Evolutionary conservation across 2,113 vertebrate genomes (phyloP).

Genomic region (Ammospiza nelsoni): DNA sequence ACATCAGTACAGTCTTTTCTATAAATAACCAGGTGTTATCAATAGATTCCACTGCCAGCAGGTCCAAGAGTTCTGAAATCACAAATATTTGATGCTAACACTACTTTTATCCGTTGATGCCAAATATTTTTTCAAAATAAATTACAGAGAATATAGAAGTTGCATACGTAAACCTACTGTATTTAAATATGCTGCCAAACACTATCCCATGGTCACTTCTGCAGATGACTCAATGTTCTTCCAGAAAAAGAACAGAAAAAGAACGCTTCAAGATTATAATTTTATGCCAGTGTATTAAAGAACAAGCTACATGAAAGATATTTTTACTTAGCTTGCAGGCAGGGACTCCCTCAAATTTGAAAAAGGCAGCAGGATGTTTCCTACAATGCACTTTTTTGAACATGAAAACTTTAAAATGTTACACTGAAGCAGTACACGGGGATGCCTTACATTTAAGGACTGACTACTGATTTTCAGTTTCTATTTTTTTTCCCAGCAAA

Average conservation of each 20-base stretch:
- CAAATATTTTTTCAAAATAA: background rate
- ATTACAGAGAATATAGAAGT: background rate
- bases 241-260: background rate
- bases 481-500: background rate
- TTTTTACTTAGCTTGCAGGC: background rate
- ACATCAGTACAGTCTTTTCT: background rate
- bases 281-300: background rate
- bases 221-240: background rate
- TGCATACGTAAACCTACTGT: background rate
- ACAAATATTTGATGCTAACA: background rate
- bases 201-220: background rate
- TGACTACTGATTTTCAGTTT: background rate
- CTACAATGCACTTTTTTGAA: background rate
- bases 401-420: background rate
- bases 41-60: background rate
- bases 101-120: background rate
- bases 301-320: background rate
- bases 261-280: background rate
- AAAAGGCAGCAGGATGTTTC: background rate
- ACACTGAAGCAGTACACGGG: background rate
- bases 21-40: conserved; percentile 10
- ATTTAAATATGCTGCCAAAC: background rate
- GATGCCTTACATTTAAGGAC: background rate
- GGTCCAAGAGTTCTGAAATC: background rate
- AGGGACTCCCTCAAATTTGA: background rate